These are phyloP conservation scores for Talpa occidentalis DNA, from an alignment of 2,113 vertebrate genomes.

Conservation along the genomic window DNA sequence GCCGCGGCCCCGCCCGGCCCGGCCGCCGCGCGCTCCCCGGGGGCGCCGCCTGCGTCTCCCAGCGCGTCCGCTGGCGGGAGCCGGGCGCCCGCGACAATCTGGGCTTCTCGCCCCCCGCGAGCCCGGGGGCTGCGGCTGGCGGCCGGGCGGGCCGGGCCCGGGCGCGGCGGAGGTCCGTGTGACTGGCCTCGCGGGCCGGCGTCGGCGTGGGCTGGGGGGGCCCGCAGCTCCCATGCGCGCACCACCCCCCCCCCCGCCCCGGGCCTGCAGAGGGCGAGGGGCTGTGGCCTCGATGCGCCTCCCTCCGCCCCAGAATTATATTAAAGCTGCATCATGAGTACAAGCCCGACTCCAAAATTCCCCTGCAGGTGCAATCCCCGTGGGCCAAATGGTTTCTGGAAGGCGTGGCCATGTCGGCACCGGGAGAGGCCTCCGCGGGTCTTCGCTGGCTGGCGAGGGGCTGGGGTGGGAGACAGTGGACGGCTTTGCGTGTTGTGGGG, in stretches of 20 bases:
- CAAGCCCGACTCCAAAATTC: background rate
- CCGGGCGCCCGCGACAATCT: constrained; percentile 89
- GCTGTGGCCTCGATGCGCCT: background rate
- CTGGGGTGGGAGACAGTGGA: background rate
- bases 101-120: constrained; percentile 91
- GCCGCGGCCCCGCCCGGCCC: constrained; percentile 88
- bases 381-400: background rate
- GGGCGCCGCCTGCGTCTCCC: constrained; percentile 89
- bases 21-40: background rate
- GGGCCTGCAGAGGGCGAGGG: background rate
- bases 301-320: constrained; percentile 41
- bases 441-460: too few relatives aligned
- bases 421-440: background rate
- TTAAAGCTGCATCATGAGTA: background rate
- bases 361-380: background rate
- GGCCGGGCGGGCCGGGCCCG: constrained; percentile 83
- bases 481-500: background rate
- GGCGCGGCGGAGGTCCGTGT: constrained; percentile 93
- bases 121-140: constrained; percentile 86
- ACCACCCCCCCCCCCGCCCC: background rate
- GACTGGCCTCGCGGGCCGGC: background rate
- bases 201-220: rapidly evolving
- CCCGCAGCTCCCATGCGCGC: background rate
- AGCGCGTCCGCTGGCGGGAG: constrained; percentile 88
- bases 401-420: background rate